Evolutionary conservation across 2,797 vertebrate species (phyloP).

Genomic region (Scleropages formosus): DNA sequence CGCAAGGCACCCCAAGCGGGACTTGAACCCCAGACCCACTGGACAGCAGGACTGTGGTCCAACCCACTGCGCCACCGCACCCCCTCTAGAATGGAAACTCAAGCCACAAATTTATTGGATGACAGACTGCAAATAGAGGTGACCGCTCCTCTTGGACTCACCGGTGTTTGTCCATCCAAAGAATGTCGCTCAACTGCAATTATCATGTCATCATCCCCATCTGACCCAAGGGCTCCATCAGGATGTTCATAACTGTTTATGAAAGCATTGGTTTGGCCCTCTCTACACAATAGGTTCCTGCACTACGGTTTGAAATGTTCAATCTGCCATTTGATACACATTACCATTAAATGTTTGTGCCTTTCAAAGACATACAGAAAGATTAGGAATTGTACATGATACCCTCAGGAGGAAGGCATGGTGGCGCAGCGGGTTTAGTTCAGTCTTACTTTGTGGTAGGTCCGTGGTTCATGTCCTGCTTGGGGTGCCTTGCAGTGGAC

Average conservation of each 20-base stretch:
- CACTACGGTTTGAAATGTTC: not conserved
- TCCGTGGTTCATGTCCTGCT: no score
- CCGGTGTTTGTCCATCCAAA: constrained; percentile 1
- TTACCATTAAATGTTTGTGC: constrained; percentile 4
- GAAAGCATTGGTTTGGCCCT: not conserved
- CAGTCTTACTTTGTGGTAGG: no score
- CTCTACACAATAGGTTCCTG: not conserved
- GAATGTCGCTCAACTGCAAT: constrained; percentile 25
- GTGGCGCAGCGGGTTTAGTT: no score
- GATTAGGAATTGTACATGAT: not conserved
- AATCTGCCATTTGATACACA: not conserved
- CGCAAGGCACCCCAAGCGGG: no score
- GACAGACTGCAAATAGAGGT: constrained; percentile 21
- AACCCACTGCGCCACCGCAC: no score
- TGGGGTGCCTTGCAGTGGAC: no score
- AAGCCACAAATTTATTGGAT: constrained; percentile 28
- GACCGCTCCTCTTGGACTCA: constrained; percentile 19
- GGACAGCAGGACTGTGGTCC: no score
- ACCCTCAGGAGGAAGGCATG: constrained; percentile 16
- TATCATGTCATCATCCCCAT: constrained; percentile 30
- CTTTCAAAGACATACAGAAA: constrained; percentile 2
- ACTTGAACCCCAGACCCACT: no score
- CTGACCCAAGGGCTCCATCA: not conserved
- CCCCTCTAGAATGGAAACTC: no score
- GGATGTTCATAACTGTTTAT: not conserved